Percentiles rank a stretch among this genome's conserved stretches.
Conservation (phyloP, 1,140 invertebrate genomes). For the Reticulitermes speratus region DNA sequence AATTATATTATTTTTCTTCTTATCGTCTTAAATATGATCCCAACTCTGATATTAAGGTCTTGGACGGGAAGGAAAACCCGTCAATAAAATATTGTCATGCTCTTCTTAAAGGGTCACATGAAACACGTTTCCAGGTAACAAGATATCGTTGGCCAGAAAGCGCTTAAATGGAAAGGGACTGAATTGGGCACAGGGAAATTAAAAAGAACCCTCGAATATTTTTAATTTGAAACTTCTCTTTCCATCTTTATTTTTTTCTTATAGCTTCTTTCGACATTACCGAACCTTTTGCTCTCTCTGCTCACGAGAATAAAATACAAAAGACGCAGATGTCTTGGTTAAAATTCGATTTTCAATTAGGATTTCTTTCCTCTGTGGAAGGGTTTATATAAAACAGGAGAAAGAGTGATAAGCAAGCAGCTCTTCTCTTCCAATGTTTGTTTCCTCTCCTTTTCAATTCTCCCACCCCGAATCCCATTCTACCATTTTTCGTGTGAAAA, state of each 20-base stretch:
- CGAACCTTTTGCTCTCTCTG: neutral
- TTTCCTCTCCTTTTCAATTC: neutral
- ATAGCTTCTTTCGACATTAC: neutral
- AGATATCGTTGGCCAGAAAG: neutral
- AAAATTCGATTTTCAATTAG: constrained; percentile 25
- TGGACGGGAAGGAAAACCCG: neutral
- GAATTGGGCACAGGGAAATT: constrained; percentile 1
- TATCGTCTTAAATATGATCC: neutral
- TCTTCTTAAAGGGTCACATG: neutral
- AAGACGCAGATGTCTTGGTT: constrained; percentile 3
- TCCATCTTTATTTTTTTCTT: neutral
- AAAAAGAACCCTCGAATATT: constrained; percentile 17
- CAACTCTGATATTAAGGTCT: neutral
- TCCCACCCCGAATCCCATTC: neutral
- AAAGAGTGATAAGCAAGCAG: neutral
- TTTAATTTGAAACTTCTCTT: constrained; percentile 24
- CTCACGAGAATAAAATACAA: neutral
- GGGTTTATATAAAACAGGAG: neutral
- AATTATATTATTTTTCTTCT: neutral
- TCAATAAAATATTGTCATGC: neutral
- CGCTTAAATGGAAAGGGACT: neutral
- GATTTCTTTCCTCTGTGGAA: neutral
- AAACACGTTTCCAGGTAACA: neutral
- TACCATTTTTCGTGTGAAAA: constrained; percentile 26
- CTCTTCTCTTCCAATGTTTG: constrained; percentile 9